Percentiles rank a stretch among this genome's conserved stretches.
Conservation (phyloP, 2,888 invertebrate species). For the Tinea trinotella region DNA sequence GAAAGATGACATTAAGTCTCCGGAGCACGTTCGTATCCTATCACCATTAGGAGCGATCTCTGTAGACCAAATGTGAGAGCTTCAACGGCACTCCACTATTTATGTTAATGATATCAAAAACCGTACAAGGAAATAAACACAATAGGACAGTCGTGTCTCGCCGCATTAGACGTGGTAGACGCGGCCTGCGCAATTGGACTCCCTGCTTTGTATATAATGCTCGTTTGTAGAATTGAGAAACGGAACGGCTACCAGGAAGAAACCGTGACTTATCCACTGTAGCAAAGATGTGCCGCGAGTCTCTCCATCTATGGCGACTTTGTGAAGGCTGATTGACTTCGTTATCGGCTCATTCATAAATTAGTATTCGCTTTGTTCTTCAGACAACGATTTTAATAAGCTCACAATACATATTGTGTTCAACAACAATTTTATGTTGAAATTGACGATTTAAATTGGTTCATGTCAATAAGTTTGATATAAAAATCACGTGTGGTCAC, state of each 20-base stretch:
- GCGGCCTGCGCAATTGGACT: conserved; percentile 54
- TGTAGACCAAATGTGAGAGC: conserved; percentile 51
- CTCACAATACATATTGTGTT: background rate
- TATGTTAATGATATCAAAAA: conserved; percentile 67
- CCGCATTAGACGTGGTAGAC: conserved; percentile 58
- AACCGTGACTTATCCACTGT: conserved; percentile 53
- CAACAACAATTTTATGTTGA: background rate
- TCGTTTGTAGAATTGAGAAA: conserved; percentile 61
- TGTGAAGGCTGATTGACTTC: conserved; percentile 51
- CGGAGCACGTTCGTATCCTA: conserved; percentile 11
- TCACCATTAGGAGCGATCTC: conserved; percentile 26
- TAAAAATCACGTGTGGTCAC: conserved; percentile 17
- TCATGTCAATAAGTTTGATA: background rate
- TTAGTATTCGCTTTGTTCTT: conserved; percentile 25
- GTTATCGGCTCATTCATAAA: conserved; percentile 45
- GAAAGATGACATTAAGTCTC: conserved; percentile 13
- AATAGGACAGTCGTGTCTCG: conserved; percentile 65
- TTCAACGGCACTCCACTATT: conserved; percentile 51
- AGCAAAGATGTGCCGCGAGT: conserved; percentile 26
- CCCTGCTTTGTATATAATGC: conserved; percentile 65
- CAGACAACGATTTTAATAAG: background rate
- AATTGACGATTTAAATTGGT: background rate
- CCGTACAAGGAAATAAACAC: conserved; percentile 66
- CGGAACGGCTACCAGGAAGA: conserved; percentile 54
- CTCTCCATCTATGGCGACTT: conserved; percentile 46